Evolutionary conservation across 2,888 invertebrate species (phyloP).

Genomic region (Drosophila mimica): DNA sequence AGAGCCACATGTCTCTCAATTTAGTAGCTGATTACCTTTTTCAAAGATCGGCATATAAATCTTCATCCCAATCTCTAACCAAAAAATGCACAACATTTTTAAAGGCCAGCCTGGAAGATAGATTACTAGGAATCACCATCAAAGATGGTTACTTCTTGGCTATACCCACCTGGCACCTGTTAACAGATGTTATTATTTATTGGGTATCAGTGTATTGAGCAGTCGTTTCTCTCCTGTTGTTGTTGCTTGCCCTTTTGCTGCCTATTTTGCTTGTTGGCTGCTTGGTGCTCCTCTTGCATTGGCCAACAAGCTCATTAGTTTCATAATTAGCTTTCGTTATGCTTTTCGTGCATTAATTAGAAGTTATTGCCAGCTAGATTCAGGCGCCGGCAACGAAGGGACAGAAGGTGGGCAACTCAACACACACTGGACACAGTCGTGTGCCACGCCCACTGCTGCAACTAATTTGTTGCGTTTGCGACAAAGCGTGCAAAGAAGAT

Average conservation of each 20-base stretch:
- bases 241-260: constrained; percentile 28
- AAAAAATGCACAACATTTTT: not conserved
- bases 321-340: constrained; percentile 81
- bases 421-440: constrained; percentile 43
- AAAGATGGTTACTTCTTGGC: not conserved
- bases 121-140: not conserved
- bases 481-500: constrained; percentile 9
- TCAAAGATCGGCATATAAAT: not conserved
- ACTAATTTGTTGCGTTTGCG: constrained; percentile 37
- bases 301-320: constrained; percentile 79
- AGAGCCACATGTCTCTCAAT: not conserved
- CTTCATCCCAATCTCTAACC: rapidly evolving
- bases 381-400: constrained; percentile 60
- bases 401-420: constrained; percentile 40
- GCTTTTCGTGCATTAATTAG: constrained; percentile 80
- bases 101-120: not conserved
- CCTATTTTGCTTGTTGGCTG: constrained; percentile 22
- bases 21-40: not conserved
- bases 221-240: not conserved
- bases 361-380: constrained; percentile 71
- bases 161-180: rapidly evolving
- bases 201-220: not conserved
- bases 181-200: not conserved
- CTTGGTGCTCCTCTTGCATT: constrained; percentile 57
- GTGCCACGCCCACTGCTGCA: constrained; percentile 38